Conservation (phyloP, 2,113 vertebrate genomes). For the Mungos mungo region DNA sequence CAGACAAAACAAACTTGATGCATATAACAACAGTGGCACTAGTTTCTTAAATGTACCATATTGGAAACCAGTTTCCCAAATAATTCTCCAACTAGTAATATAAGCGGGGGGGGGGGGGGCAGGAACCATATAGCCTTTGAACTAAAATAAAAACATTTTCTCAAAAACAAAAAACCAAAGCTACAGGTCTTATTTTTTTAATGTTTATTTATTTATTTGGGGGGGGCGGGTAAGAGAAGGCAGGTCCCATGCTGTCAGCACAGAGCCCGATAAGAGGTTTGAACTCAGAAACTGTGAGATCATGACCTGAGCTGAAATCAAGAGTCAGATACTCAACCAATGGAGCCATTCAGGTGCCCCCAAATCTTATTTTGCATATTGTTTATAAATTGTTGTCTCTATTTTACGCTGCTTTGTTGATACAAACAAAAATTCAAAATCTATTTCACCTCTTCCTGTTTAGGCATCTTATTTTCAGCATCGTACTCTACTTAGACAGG, state of each 20-base stretch:
- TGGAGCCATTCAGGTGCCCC: no score
- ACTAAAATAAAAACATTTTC: conserved; percentile 13
- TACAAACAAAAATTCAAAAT: conserved; percentile 46
- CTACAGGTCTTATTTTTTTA: neutral
- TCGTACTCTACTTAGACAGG: neutral
- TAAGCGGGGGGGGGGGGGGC: neutral
- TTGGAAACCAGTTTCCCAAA: conserved; percentile 27
- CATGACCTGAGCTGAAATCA: no score
- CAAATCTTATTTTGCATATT: neutral
- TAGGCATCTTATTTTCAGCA: conserved; percentile 49
- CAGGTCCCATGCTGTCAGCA: no score
- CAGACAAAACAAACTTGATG: neutral
- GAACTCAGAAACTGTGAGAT: no score
- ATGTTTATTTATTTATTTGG: no score
- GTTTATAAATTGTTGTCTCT: conserved; percentile 18
- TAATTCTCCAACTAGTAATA: conserved; percentile 47
- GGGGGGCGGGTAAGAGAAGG: no score
- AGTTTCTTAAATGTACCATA: conserved; percentile 39
- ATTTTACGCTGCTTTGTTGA: conserved; percentile 1
- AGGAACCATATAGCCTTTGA: neutral
- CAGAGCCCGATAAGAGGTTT: no score
- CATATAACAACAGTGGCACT: neutral
- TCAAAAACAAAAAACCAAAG: neutral
- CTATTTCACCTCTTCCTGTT: conserved; percentile 32
- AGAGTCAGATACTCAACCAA: no score